Conservation (phyloP, 35 echinoderm and acorn worm species). For the Lytechinus variegatus region DNA sequence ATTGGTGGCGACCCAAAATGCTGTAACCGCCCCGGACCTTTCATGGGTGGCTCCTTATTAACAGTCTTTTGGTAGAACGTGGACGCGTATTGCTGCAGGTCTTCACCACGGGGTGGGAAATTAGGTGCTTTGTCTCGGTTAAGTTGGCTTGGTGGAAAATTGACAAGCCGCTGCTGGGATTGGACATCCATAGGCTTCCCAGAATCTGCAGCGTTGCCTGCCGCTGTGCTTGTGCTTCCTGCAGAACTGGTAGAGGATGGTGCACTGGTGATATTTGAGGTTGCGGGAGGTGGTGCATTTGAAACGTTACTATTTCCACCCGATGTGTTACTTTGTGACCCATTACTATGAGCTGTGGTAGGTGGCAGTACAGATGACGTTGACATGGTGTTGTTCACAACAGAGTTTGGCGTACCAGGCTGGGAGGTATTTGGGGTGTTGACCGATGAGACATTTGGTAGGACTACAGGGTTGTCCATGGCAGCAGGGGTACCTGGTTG, state of each 20-base stretch:
- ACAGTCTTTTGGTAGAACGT: constrained; percentile 93
- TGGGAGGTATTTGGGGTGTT: constrained; percentile 51
- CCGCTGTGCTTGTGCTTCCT: constrained; percentile 19
- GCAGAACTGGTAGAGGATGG: constrained; percentile 45
- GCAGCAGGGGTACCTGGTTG: constrained; percentile 80
- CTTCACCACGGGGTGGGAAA: constrained; percentile 97
- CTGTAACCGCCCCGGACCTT: constrained; percentile 64
- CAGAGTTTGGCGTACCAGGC: constrained; percentile 63
- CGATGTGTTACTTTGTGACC: constrained; percentile 40
- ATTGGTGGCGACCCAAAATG: constrained; percentile 79
- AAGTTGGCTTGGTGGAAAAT: constrained; percentile 93
- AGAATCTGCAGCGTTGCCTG: constrained; percentile 9
- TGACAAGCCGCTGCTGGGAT: constrained; percentile 82
- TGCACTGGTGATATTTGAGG: neutral
- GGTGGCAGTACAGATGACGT: constrained; percentile 48
- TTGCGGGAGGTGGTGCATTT: constrained; percentile 18
- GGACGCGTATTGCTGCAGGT: constrained; percentile 94
- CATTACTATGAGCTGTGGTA: constrained; percentile 41
- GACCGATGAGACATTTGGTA: neutral
- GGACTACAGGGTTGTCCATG: constrained; percentile 22
- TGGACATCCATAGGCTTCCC: constrained; percentile 38
- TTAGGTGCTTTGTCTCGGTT: constrained; percentile 99
- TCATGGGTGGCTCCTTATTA: constrained; percentile 67
- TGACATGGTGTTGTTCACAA: constrained; percentile 53
- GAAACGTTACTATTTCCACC: constrained; percentile 27